Base-by-base conservation (phyloP, 2,797 vertebrate genomes). In the Amphiprion clarkii region DNA sequence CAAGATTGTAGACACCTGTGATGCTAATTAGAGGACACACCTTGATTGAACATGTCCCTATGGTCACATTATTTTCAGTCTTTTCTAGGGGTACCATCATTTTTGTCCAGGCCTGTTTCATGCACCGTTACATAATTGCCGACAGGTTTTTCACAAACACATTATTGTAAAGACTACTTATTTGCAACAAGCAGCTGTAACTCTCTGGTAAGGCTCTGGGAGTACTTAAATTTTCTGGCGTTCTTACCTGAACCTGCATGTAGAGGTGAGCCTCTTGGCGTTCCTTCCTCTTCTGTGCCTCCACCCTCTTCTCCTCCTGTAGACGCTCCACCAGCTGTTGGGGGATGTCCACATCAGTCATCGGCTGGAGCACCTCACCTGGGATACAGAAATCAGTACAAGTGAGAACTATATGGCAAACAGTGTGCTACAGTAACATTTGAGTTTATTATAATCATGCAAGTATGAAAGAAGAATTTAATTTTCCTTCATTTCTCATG, bases 231-330 rank as follows among this genome's bases (percentile, higher is more conserved):
- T 5, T 29, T 16, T 31, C 54, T 57, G 31, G 17, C 36, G 27
- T n/a, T 17, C 86, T 16, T 87, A 93, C 91, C 92, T 93, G 93
- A 67, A 94, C 92, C 95, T 99, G 98, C 98, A 99, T 99, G 89
- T 99, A 99, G 66, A 99, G 97, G 61, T 99, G 98, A 74, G 98
- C 98, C 89, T 99, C 98, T 87, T 99, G 98, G 13, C 97, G 95
- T 88, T 99, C 98, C 94, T 99, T 99, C 82, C 98, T 96, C 91
- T 99, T 99, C 91, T 99, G 98, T 1, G 98, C 98, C 91, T 99
- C 98, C 71, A 99, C 97, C 83, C 98, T 93, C 48, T 99, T 99
- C 91, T 99, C 98, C 89, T 99, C 98, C 88, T 99, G 98, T 79
- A 99, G 93, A 71, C 98, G 96, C 85, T 99, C 98, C 78, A 99